phyloP scores from a whole-genome alignment of 2,797 vertebrate species.

The Pseudochirops corinnae region DNA sequence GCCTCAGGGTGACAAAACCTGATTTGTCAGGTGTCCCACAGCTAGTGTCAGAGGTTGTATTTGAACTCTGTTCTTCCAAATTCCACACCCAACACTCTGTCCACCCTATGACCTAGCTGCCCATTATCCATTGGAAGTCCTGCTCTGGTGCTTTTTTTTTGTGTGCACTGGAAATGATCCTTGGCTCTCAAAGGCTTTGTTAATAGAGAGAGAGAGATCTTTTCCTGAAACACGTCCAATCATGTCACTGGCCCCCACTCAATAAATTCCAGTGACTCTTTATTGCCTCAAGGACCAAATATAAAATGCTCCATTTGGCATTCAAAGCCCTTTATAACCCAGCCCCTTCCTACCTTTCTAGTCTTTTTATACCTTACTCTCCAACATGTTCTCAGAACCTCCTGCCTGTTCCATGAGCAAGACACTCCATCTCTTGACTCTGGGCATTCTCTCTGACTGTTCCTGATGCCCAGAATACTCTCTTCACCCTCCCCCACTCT shows the following conservation, averaged over 20 bases:
- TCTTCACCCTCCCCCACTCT: not conserved
- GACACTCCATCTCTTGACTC: not conserved
- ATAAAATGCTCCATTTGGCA: not conserved
- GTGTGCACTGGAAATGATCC: not conserved
- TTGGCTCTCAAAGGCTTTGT: not conserved
- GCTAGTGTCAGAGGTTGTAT: not conserved
- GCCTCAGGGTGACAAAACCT: no score
- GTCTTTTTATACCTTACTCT: not conserved
- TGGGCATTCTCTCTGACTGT: not conserved
- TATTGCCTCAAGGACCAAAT: not conserved
- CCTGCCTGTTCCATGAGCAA: not conserved
- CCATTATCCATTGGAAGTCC: not conserved
- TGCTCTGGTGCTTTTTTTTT: not conserved
- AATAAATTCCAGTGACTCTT: not conserved
- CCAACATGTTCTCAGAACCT: not conserved
- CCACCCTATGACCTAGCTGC: not conserved
- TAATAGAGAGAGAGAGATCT: not conserved
- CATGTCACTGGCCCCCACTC: not conserved
- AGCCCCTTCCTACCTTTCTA: not conserved
- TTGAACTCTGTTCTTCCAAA: not conserved
- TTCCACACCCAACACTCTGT: not conserved
- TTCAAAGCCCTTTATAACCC: not conserved
- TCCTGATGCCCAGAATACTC: not conserved
- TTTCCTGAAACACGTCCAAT: not conserved
- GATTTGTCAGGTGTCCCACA: not conserved